Base-by-base conservation (phyloP, 2,888 invertebrate species). In the Meloe dianella region DNA sequence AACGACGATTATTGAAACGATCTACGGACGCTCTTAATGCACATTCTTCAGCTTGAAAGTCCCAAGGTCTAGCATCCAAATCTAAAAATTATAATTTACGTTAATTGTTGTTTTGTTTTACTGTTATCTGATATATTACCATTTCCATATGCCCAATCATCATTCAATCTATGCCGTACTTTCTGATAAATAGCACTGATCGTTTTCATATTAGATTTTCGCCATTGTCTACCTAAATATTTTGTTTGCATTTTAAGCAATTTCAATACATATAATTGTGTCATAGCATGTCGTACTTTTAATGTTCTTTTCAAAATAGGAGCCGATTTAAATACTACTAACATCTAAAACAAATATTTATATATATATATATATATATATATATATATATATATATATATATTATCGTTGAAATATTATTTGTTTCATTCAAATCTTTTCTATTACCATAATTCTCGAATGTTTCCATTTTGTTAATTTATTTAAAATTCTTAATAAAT, bases 91-190 rank as follows among this genome's bases (percentile, higher is more conserved):
- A 22, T 60, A 5, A n/a, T 35, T 22, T 20, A 51, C 4, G 9
- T n/a, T 60, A 60, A 32, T 35, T 2, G 10, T 32, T 35, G 8
- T 51, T 20, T 2, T 22, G n/a, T 51, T 12, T 10, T 12, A 10
- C 5, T 22, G 14, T 60, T 38, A 41, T 60, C 22, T 12, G 12
- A 24, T 17, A 22, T 27, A 64, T 81, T 83, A 90, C 90, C 94
- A 86, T 99, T 99, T 63, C 98, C 98, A 86, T 95, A 99, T 3
- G 99, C 99, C 99, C 99, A 99, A 84, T 99, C 99, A 82, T 99
- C 99, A 80, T 98, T 98, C 56, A 99, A 87, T 64, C 98, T 89
- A 85, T 98, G 97, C 30, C 97, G 88, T 2, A 96, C 95, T 87
- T 98, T 98, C 66, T 96, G 93, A 83, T 99, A 99, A 80, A 99